phyloP scores from a whole-genome alignment of 2,113 vertebrate genomes.

The Meles meles region DNA sequence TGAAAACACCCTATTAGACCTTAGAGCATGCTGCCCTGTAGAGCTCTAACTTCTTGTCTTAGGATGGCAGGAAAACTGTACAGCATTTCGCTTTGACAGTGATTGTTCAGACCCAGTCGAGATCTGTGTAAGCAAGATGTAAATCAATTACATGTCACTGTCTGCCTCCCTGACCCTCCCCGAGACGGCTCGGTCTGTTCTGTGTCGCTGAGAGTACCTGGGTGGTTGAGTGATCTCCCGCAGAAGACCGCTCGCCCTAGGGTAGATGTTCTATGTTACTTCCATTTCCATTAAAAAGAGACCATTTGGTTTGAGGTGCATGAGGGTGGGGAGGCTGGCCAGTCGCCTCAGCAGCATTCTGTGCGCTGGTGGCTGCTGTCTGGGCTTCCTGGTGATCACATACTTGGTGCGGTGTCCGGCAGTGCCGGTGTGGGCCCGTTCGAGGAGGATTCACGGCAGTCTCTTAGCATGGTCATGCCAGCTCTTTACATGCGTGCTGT shows the following conservation, averaged over 20 bases:
- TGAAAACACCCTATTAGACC: fast-evolving
- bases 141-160: fast-evolving
- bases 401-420: fast-evolving
- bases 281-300: background rate
- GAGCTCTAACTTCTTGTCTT: background rate
- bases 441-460: fast-evolving
- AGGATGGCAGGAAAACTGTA: background rate
- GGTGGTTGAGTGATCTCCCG: fast-evolving
- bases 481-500: fast-evolving
- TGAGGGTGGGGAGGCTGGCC: fast-evolving
- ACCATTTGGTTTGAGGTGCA: fast-evolving
- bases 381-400: background rate
- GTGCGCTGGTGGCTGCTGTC: fast-evolving
- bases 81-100: fast-evolving
- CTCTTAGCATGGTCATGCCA: fast-evolving
- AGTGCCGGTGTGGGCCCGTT: fast-evolving
- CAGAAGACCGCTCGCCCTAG: background rate
- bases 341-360: fast-evolving
- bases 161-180: fast-evolving
- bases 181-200: background rate
- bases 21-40: fast-evolving
- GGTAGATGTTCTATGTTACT: fast-evolving
- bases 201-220: background rate
- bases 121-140: fast-evolving
- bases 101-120: background rate